Base-by-base conservation (phyloP, 2,888 invertebrate genomes). In the Eupithecia insigniata region DNA sequence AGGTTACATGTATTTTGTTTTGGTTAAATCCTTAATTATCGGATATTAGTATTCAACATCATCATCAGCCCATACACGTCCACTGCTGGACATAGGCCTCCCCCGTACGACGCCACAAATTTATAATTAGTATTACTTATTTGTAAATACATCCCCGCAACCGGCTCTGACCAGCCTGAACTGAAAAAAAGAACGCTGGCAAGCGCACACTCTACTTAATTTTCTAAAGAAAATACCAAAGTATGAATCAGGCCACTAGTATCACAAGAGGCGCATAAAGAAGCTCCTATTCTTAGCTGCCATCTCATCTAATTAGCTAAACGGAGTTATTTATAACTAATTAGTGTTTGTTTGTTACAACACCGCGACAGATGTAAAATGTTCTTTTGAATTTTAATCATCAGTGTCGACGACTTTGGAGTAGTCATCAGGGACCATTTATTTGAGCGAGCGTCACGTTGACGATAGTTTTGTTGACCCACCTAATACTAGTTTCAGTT, bases 271-370 rank as follows among this genome's bases (percentile, higher is more conserved):
- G 36, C n/a, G 28, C 60, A 66, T 68, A 51, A 61, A 70, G 22
- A 34, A 14, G 58, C 36, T 58, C 66, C 60, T 68, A 61, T 72
- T 72, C 61, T 14, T 1, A 74, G 73, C 14, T 34, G 74, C 69
- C 72, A 66, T 64, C 67, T 74, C 66, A 64, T 74, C 71, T 71
- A 73, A 78, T 78, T 76, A 78, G 72, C 74, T 71, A 73, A 71
- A 71, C 71, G 66, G 64, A 70, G 65, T 68, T 72, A 72, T 75
- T 77, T 76, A 71, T 76, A 76, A 66, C 69, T 76, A 74, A 74
- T 71, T 71, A 69, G 68, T 74, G 69, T 69, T 71, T 74, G 69
- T 71, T 74, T 74, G 71, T 74, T 71, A 61, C 67, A 36, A 58
- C 36, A 18, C n/a, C 69, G 39, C 43, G 66, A 71, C 64, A 70